phyloP scores from a whole-genome alignment of 2,113 vertebrate species.

The Spilogale gracilis region DNA sequence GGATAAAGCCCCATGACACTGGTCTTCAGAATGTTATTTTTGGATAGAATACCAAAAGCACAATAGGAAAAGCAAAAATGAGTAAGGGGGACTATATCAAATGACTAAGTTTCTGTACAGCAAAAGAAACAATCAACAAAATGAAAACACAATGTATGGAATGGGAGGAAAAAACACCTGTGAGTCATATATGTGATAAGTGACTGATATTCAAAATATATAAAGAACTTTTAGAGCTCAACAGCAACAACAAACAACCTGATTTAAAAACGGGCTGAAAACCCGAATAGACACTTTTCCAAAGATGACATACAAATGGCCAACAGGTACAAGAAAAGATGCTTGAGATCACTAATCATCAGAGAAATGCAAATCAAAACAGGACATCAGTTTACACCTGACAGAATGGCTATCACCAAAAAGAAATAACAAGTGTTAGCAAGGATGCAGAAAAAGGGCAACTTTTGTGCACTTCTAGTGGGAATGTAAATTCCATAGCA shows the following conservation, averaged over 20 bases:
- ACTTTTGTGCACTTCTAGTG: not conserved
- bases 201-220: not conserved
- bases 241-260: not conserved
- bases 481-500: not conserved
- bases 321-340: not conserved
- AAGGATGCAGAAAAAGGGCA: not conserved
- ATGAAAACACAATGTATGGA: not conserved
- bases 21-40: not conserved
- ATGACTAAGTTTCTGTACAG: not conserved
- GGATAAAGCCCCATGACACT: not conserved
- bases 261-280: not conserved
- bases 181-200: not conserved
- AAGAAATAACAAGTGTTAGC: not conserved
- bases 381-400: not conserved
- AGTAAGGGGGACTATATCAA: not conserved
- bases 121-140: not conserved
- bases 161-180: not conserved
- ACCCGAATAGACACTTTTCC: not conserved
- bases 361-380: conserved; percentile 1
- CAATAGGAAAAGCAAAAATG: not conserved
- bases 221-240: not conserved
- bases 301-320: not conserved
- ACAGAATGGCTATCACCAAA: not conserved
- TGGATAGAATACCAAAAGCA: not conserved
- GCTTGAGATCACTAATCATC: not conserved